Base-by-base conservation (phyloP, 2,888 invertebrate species). In the Meta bourneti region DNA sequence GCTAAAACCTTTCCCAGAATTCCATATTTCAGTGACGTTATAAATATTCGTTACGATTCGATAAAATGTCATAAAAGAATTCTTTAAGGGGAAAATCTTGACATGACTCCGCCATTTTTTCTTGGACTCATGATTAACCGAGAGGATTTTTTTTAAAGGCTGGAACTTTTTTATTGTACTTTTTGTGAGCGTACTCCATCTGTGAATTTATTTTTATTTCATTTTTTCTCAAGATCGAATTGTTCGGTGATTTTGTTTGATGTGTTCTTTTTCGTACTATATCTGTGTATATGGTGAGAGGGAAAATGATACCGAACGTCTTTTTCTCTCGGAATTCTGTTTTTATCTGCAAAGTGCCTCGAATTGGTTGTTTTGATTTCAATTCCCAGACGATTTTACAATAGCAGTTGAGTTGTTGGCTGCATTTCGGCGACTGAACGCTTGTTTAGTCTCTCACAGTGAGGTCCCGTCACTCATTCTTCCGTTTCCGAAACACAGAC, bases 1-100 rank as follows among this genome's bases (percentile, higher is more conserved):
- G 49, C 87, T 51, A 51, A 89, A 89, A 70, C 77, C 34, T 77
- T 89, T 77, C 11, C 34, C 20, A 51, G 81, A 89, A 88, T 89
- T 83, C 82, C 89, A 89, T 83, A 89, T 89, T 83, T 89, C 89
- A 89, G 75, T 77, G 89, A 89, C 52, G 82, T 89, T 83, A 89
- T 89, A 89, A 89, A 89, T 89, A 89, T 89, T 89, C 89, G 82
- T 83, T 83, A 89, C 89, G 75, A 82, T 89, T 89, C 89, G 82
- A 89, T 89, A 89, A 89, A 89, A 89, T 70, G 89, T 83, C 89
- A 89, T 83, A 82, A 89, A 77, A 83, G 89, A 82, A 89, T 89
- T 89, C 89, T 89, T 89, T 83, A 77, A 89, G 82, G 34, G 77
- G 77, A 89, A 82, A 89, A 89, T 89, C 82, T 83, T 89, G 89